A percentile compares a stretch with the other conserved stretches of the same genome.
Conservation (phyloP, 2,797 vertebrate species). For the Tenualosa ilisha region DNA sequence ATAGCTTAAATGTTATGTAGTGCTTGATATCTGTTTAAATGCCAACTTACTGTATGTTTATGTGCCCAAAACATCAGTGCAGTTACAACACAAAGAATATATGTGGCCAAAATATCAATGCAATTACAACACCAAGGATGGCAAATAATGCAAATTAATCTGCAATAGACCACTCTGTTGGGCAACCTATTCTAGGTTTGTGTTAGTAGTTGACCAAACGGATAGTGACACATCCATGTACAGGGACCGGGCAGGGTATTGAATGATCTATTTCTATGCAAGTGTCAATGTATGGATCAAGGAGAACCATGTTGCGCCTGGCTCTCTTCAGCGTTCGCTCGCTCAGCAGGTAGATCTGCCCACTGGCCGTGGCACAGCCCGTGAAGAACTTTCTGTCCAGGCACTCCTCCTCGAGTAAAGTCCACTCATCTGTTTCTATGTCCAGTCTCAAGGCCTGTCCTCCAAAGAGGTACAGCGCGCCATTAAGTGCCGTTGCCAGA, state of each 20-base stretch:
- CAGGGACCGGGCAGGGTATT: conserved; percentile 83
- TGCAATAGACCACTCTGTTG: neutral
- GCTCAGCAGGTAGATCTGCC: conserved; percentile 82
- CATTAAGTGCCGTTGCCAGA: conserved; percentile 82
- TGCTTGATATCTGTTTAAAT: too few relatives aligned
- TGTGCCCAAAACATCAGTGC: neutral
- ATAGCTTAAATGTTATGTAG: too few relatives aligned
- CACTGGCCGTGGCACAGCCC: conserved; percentile 78
- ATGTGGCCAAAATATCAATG: neutral
- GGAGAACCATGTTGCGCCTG: conserved; percentile 77
- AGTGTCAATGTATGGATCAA: conserved; percentile 83
- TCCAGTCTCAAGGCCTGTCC: conserved; percentile 82
- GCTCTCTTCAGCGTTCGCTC: conserved; percentile 80
- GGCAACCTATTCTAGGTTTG: neutral
- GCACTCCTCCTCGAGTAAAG: conserved; percentile 75
- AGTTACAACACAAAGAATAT: neutral
- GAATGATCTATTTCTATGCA: conserved; percentile 77
- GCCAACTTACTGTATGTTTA: neutral
- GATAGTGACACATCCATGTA: conserved; percentile 77
- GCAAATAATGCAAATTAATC: too few relatives aligned
- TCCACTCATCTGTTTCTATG: conserved; percentile 84
- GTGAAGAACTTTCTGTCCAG: conserved; percentile 83
- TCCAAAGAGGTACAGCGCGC: conserved; percentile 85
- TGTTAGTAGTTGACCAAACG: neutral
- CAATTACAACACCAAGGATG: neutral